Evolutionary conservation across 2,113 vertebrate species (phyloP).

Genomic region (Fukomys damarensis): DNA sequence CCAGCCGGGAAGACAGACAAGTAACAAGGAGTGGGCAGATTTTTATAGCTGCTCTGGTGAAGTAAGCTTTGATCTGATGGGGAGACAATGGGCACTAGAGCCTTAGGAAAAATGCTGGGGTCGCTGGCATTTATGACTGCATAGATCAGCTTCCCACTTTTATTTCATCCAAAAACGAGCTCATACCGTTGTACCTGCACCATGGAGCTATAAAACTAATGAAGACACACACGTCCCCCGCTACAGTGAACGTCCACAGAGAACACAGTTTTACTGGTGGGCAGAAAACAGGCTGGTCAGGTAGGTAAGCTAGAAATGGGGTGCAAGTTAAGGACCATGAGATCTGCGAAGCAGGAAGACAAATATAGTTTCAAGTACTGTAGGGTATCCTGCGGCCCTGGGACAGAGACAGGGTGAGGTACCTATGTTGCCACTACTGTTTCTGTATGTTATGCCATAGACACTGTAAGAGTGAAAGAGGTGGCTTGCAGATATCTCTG

Average conservation of each 20-base stretch:
- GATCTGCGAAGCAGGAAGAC: neutral
- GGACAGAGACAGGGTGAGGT: neutral
- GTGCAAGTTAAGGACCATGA: neutral
- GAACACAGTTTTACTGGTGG: neutral
- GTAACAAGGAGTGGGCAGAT: neutral
- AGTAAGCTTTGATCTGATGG: neutral
- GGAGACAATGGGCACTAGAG: neutral
- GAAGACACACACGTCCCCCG: neutral
- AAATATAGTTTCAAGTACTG: neutral
- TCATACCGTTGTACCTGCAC: neutral
- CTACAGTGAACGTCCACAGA: neutral
- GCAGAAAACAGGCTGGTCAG: neutral
- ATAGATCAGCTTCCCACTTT: neutral
- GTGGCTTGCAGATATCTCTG: neutral
- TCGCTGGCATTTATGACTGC: neutral
- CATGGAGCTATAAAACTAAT: fast-evolving
- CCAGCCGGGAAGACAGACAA: neutral
- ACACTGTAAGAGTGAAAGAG: neutral
- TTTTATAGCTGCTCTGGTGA: neutral
- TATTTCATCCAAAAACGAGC: neutral
- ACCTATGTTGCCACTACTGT: no score
- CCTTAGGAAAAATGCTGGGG: neutral
- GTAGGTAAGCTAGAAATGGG: neutral
- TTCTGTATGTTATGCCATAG: neutral
- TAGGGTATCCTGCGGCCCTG: no score